Base-by-base conservation (phyloP, 1,140 invertebrate species). In the Calephelis nemesis region DNA sequence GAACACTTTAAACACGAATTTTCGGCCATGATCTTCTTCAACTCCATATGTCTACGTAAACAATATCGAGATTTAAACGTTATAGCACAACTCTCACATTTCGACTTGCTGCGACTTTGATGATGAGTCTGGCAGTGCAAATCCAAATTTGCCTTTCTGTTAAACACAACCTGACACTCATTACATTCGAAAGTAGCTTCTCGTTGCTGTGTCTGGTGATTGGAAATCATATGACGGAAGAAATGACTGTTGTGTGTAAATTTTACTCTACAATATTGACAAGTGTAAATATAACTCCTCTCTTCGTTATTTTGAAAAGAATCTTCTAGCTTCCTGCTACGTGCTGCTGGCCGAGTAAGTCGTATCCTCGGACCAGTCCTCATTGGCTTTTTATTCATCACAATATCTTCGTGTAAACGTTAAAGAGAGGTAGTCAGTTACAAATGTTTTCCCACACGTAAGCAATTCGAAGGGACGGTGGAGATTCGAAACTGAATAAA, bases 21-120 rank as follows among this genome's bases (percentile, higher is more conserved):
- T 63, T 91, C 87, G 0, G 77, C 77, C 50, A 91, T 42, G 0
- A 78, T 47, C 67, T 89, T 83, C 65, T 91, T 91, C 49, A 91
- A 63, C 71, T 85, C 88, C 68, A 89, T 72, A 76, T 91, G 89
- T 12, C 87, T 68, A 11, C 87, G 81, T 47, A 91, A 71, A 75
- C 89, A 91, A 62, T 90, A 88, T 0, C 86, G 69, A 0, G 89
- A 91, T 66, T 90, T 91, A 65, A 90, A 91, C 0, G 86, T 91
- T 4, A 91, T 85, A 0, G 85, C 74, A 63, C 89, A 91, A 0
- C 78, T 74, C 7, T 89, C 87, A 58, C 89, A 91, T 74, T 82
- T 87, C 0, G 84, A 88, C 66, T 89, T 90, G 13, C 82, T 89
- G 63, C 82, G 87, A 0, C 77, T 67, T 60, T 87, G 82, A 50